Conservation (phyloP, 2,113 vertebrate species). For the Rhea americana region DNA sequence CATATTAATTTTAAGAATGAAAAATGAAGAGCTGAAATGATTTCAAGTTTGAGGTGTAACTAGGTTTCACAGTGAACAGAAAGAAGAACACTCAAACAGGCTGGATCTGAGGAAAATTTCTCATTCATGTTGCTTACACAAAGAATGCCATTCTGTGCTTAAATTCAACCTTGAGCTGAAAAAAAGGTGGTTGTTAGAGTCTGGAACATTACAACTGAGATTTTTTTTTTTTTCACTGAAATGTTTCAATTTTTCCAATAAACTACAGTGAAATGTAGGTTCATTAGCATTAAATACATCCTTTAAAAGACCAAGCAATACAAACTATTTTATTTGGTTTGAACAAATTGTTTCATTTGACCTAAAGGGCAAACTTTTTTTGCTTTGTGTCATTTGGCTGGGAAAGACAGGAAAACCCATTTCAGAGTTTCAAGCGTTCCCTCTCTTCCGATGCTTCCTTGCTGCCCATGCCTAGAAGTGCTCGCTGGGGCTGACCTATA, state of each 20-base stretch:
- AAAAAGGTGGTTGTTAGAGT: neutral
- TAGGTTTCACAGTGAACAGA: neutral
- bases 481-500: neutral
- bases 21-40: neutral
- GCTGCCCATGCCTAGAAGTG: neutral
- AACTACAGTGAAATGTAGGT: neutral
- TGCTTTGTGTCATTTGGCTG: neutral
- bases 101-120: neutral
- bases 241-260: no score
- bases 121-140: neutral
- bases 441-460: neutral
- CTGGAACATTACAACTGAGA: neutral
- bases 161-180: neutral
- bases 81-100: neutral
- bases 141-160: neutral
- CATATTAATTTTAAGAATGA: neutral
- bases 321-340: neutral
- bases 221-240: no score
- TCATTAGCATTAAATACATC: neutral
- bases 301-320: neutral
- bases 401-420: neutral
- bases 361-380: neutral
- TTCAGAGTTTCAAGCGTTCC: neutral
- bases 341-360: neutral
- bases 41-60: neutral